Percentiles rank a stretch among this genome's conserved stretches.
Evolutionary conservation across 2,888 invertebrate genomes (phyloP).

Genomic region (Phasia obesa): DNA sequence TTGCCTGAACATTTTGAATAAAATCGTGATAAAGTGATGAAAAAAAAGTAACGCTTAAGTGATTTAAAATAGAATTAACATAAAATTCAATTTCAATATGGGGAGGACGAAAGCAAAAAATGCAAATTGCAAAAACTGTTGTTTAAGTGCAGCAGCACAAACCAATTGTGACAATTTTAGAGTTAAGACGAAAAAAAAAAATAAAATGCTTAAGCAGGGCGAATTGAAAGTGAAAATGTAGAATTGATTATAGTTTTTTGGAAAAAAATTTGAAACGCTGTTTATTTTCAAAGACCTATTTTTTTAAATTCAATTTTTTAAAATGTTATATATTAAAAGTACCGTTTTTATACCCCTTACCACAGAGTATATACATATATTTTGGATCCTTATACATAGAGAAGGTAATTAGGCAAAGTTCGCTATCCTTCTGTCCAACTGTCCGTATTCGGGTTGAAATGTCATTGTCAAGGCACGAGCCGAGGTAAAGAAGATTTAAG

Average conservation of each 20-base stretch:
- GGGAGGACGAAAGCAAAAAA: background rate
- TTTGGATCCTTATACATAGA: too few species aligned
- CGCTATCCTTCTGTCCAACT: too few species aligned
- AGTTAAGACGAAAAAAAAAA: constrained; percentile 5
- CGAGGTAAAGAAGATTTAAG: too few species aligned
- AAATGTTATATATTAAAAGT: too few species aligned
- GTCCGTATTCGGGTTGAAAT: too few species aligned
- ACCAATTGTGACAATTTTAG: constrained; percentile 45
- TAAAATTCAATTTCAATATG: constrained; percentile 54
- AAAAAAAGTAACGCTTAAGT: constrained; percentile 7
- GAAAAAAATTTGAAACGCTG: background rate
- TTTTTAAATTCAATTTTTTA: too few species aligned
- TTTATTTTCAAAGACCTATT: too few species aligned
- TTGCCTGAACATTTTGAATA: constrained; percentile 35
- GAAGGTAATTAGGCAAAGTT: too few species aligned
- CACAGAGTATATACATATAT: too few species aligned
- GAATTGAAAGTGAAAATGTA: background rate
- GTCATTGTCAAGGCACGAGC: too few species aligned
- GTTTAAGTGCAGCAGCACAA: constrained; percentile 41
- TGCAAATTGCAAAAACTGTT: background rate
- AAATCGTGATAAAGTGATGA: constrained; percentile 45
- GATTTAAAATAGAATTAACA: constrained; percentile 48
- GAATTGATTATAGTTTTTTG: background rate
- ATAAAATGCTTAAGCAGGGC: background rate
- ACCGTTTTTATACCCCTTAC: too few species aligned